Conservation (phyloP, 2,113 vertebrate genomes). For the Oryzias woworae region DNA sequence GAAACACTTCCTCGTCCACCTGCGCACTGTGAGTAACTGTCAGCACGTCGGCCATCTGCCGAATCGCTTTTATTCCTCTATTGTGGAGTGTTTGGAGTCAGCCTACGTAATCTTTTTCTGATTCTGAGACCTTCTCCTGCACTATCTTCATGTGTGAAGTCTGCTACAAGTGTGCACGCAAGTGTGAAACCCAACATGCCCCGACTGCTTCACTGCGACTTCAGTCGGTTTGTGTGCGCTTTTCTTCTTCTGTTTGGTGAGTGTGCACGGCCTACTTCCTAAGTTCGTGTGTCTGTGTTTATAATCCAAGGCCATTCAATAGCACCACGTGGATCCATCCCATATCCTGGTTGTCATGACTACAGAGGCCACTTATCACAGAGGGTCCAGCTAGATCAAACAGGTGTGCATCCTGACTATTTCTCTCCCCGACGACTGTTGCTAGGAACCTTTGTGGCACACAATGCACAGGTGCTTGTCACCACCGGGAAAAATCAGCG, state of each 20-base stretch:
- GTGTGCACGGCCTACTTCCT: slow-evolving; percentile 7
- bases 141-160: slow-evolving; percentile 34
- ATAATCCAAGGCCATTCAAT: slow-evolving; percentile 70
- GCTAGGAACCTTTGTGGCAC: slow-evolving; percentile 70
- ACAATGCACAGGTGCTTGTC: slow-evolving; percentile 56
- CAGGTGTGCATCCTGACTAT: slow-evolving; percentile 73
- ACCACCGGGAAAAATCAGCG: slow-evolving; percentile 46
- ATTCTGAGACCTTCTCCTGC: slow-evolving; percentile 15
- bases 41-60: slow-evolving; percentile 48
- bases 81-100: slow-evolving; percentile 17
- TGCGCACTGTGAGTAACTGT: slow-evolving; percentile 58
- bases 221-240: slow-evolving; percentile 11
- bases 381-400: slow-evolving; percentile 74
- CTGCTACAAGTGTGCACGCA: slow-evolving; percentile 36
- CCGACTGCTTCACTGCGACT: not conserved
- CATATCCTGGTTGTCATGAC: slow-evolving; percentile 63
- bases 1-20: slow-evolving; percentile 45
- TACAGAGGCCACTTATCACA: slow-evolving; percentile 72
- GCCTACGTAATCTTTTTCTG: slow-evolving; percentile 4
- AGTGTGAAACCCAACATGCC: slow-evolving; percentile 35
- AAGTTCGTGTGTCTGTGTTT: slow-evolving; percentile 35
- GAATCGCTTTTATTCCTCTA: slow-evolving; percentile 6
- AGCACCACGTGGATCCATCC: slow-evolving; percentile 63
- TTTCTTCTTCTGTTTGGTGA: not conserved
- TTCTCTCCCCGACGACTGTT: slow-evolving; percentile 64